These are phyloP conservation scores for Danionella cerebrum DNA, from an alignment of 2,113 vertebrate species.

Conservation along the genomic window DNA sequence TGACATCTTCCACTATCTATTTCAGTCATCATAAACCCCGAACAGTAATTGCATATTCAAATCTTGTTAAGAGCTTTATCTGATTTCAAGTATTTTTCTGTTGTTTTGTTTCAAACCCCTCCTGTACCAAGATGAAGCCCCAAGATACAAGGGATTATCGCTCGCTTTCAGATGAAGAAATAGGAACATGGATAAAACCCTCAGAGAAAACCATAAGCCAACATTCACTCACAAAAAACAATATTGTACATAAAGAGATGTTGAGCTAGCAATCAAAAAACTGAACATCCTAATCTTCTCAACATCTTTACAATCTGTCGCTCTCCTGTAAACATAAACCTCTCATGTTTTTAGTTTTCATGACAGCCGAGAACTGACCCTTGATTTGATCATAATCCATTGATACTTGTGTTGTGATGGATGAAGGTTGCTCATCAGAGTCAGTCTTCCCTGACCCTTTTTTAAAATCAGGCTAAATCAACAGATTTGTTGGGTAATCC, in stretches of 20 bases:
- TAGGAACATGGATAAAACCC: slow-evolving; percentile 31
- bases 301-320: slow-evolving; percentile 38
- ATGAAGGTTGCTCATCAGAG: neutral
- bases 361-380: neutral
- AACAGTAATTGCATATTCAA: slow-evolving; percentile 50
- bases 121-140: slow-evolving; percentile 48
- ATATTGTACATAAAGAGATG: slow-evolving; percentile 46
- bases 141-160: slow-evolving; percentile 52
- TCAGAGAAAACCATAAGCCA: slow-evolving; percentile 45
- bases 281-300: slow-evolving; percentile 49
- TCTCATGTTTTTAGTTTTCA: neutral
- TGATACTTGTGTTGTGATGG: neutral
- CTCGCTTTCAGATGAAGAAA: slow-evolving; percentile 45
- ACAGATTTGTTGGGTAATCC: neutral
- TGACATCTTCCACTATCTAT: slow-evolving; percentile 42
- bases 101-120: slow-evolving; percentile 33
- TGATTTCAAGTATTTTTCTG: slow-evolving; percentile 44
- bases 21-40: slow-evolving; percentile 41
- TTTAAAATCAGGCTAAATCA: slow-evolving; percentile 3
- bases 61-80: slow-evolving; percentile 57
- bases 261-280: slow-evolving; percentile 47
- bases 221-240: slow-evolving; percentile 26
- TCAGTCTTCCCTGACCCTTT: neutral
- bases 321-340: slow-evolving; percentile 3
- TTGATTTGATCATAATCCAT: neutral